Evolutionary conservation across 2,113 vertebrate species (phyloP), one percentile per base, ranked within the genome.

Genomic region (Corythornis vintsioides): DNA sequence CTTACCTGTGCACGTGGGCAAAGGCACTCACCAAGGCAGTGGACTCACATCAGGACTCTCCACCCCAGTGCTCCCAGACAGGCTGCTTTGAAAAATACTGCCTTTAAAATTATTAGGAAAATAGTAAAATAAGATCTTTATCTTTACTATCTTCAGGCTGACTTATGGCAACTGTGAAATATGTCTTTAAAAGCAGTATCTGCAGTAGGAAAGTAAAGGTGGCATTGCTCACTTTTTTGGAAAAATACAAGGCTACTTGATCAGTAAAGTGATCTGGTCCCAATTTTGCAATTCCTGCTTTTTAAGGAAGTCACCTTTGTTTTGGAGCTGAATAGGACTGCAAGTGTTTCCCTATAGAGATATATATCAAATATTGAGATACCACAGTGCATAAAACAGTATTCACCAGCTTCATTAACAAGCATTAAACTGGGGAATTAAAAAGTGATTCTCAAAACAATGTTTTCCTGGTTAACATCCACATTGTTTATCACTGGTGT

Each of bases 1-100:
- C 47, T 5, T 33, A 56, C 16, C 13, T 2, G 0, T 5, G 28
- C 29, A 15, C 0, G 0, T 8, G 42, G 47, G 31, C 65, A 82
- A 43, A 31, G 42, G 42, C 50, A 43, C 14, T 25, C 29, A 52
- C 31, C 33, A 63, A 59, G 29, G 60, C 15, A 77, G 35, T 21
- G 50, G n/a, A 61, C 26, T 17, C 0, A 0, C 17, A 29, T 52
- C 13, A 13, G 17, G 48, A 28, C 4, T 85, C 11, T 71, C 14
- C 38, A 52, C 5, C 33, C 31, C 40, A 22, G 33, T 3, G 15
- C 3, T 42, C 40, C 21, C 65, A 81, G 40, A 2, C 71, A 85
- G 25, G 2, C 15, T 60, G 19, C 26, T 73, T 33, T 52, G 35
- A 70, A 80, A 77, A 90, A 31, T 10, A 31, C 1, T 65, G 8